A percentile compares a stretch with the other conserved stretches of the same genome.
Conservation (phyloP, 2,888 invertebrate genomes). For the Pyrochroa serraticornis region DNA sequence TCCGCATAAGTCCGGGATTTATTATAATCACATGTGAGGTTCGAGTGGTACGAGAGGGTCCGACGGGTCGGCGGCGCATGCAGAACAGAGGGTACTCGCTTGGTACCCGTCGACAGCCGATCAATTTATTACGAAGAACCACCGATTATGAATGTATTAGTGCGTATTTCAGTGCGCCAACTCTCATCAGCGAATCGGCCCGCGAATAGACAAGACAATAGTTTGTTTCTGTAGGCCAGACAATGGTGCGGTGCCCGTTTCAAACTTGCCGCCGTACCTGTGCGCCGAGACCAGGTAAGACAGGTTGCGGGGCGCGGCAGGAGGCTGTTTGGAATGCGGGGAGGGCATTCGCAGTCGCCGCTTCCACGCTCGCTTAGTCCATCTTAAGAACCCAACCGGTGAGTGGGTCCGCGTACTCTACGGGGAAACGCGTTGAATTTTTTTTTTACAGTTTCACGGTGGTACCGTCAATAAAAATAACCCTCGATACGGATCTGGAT, state of each 20-base stretch:
- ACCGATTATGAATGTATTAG: conserved; percentile 52
- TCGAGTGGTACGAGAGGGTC: conserved; percentile 30
- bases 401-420: conserved; percentile 39
- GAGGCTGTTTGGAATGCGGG: conserved; percentile 57
- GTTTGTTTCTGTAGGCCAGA: conserved; percentile 54
- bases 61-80: conserved; percentile 15
- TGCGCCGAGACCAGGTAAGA: conserved; percentile 45
- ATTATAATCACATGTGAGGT: conserved; percentile 47
- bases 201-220: conserved; percentile 57
- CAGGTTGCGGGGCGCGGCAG: conserved; percentile 53
- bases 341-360: conserved; percentile 48
- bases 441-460: too few relatives aligned
- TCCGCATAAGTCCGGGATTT: conserved; percentile 49
- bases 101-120: conserved; percentile 32
- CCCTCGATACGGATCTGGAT: neutral
- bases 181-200: conserved; percentile 48
- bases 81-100: conserved; percentile 9
- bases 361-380: conserved; percentile 53
- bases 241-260: conserved; percentile 50
- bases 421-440: too few relatives aligned
- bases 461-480: conserved; percentile 12
- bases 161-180: conserved; percentile 49
- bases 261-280: conserved; percentile 52
- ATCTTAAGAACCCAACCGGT: conserved; percentile 52
- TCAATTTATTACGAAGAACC: conserved; percentile 42